A percentile compares a stretch with the other conserved stretches of the same genome.
These are phyloP conservation scores for Danio choprae DNA, from an alignment of 2,797 vertebrate genomes.

Conservation along the genomic window DNA sequence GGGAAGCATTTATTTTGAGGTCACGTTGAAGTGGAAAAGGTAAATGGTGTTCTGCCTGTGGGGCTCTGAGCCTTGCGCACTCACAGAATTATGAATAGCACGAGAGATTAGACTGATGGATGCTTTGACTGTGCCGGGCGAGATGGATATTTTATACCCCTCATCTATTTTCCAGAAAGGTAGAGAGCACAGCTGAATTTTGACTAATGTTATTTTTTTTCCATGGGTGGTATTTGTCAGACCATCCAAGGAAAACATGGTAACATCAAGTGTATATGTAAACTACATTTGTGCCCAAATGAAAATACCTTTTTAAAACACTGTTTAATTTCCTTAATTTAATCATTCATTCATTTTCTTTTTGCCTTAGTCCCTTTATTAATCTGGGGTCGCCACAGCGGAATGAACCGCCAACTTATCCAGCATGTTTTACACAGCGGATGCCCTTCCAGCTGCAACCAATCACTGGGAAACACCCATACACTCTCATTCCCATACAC, in stretches of 20 bases:
- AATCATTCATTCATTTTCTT: too few species aligned
- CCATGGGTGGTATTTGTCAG: conserved; percentile 42
- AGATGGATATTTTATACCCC: conserved; percentile 63
- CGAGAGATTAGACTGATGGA: conserved; percentile 64
- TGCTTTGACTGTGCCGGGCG: conserved; percentile 45
- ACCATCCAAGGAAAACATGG: conserved; percentile 10
- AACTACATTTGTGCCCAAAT: background rate
- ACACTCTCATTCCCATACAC: too few species aligned
- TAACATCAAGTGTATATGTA: background rate
- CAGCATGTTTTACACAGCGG: too few species aligned
- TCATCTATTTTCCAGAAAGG: conserved; percentile 58
- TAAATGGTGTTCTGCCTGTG: conserved; percentile 67
- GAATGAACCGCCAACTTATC: too few species aligned
- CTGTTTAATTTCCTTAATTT: too few species aligned
- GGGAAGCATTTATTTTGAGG: conserved; percentile 45
- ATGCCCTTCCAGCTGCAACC: too few species aligned
- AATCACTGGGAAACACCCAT: too few species aligned
- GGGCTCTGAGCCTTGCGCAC: conserved; percentile 42
- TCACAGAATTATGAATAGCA: conserved; percentile 71
- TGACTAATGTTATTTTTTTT: conserved; percentile 70
- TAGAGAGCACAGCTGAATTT: conserved; percentile 58
- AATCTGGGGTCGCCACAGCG: too few species aligned
- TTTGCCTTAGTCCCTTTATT: too few species aligned
- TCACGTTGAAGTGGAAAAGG: conserved; percentile 66
- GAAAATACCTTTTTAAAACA: too few species aligned